Base-by-base conservation (phyloP, 2,888 invertebrate species). In the Lycaena phlaeas region DNA sequence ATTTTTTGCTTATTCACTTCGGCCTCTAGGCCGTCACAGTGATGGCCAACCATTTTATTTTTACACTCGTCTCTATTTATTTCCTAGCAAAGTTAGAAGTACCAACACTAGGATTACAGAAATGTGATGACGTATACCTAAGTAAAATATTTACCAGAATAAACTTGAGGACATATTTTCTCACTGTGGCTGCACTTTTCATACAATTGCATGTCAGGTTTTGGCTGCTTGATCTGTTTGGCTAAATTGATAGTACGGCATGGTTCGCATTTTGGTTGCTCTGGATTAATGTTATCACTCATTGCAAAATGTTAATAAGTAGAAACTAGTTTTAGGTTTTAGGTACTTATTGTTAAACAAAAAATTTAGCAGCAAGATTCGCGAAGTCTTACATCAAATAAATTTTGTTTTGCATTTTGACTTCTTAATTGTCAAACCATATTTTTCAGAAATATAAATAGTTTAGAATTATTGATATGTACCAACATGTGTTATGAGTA, bases 161-260 rank as follows among this genome's bases (percentile, higher is more conserved):
- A 54, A 14, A 62, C 57, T 2, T 57, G 58, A 14, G 62, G 53
- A 45, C 70, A 71, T 4, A 65, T 45, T 48, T 65, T 70, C 34
- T 53, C 45, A 1, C 53, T 45, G 0, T 72, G 70, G 25, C 54
- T 60, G 46, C 79, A 78, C 56, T 78, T 81, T 5, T 79, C 76
- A 42, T 75, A 71, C 25, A 77, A 57, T 44, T 76, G 72, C 79
- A 82, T 79, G 43, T 79, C 64, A 1, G 78, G 77, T 29, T 79
- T 79, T 0, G 67, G 58, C 1, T 64, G 61, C 3, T 64, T 61
- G 1, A 59, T 49, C 11, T 68, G 60, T 29, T 71, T 73, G 0
- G 82, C 82, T 44, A 84, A 48, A 50, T 84, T 84, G 36, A 84
- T 84, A 5, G 82, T 84, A 2, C 79, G 71, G 43, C 79, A 81